Conservation (phyloP, 1,140 invertebrate species). For the Lethrus apterus region DNA sequence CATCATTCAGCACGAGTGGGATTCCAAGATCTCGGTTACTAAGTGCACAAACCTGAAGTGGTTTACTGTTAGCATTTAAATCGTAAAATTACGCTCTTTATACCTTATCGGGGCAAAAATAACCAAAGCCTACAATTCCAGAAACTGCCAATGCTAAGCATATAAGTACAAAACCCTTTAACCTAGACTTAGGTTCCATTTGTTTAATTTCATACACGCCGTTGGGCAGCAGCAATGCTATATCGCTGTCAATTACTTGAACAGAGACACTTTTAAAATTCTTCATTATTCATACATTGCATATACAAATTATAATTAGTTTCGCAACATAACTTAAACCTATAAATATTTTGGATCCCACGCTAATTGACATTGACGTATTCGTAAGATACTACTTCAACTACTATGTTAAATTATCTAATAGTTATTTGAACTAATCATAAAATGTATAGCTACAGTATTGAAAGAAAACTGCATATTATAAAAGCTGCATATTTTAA, state of each 20-base stretch:
- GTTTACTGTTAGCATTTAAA: too few relatives aligned
- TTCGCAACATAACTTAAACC: too few relatives aligned
- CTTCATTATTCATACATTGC: constrained; percentile 42
- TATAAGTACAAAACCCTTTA: constrained; percentile 67
- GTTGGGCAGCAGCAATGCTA: constrained; percentile 59
- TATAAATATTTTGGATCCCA: too few relatives aligned
- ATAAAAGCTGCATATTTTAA: too few relatives aligned
- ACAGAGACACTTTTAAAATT: constrained; percentile 62
- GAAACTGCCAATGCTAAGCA: constrained; percentile 70
- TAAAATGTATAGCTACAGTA: too few relatives aligned
- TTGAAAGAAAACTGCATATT: too few relatives aligned
- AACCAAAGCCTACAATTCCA: constrained; percentile 78
- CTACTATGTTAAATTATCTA: too few relatives aligned
- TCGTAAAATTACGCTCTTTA: constrained; percentile 21
- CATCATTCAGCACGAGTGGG: constrained; percentile 47
- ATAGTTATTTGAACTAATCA: too few relatives aligned
- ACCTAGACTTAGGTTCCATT: constrained; percentile 62
- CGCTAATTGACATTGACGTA: too few relatives aligned
- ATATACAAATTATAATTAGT: too few relatives aligned
- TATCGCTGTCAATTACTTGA: constrained; percentile 66
- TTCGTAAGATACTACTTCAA: too few relatives aligned
- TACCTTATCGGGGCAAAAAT: constrained; percentile 79
- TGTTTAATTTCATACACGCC: constrained; percentile 66
- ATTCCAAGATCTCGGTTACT: constrained; percentile 47
- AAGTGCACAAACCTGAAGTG: constrained; percentile 59